Evolutionary conservation across 2,113 vertebrate species (phyloP).

Genomic region (Aptenodytes patagonicus): DNA sequence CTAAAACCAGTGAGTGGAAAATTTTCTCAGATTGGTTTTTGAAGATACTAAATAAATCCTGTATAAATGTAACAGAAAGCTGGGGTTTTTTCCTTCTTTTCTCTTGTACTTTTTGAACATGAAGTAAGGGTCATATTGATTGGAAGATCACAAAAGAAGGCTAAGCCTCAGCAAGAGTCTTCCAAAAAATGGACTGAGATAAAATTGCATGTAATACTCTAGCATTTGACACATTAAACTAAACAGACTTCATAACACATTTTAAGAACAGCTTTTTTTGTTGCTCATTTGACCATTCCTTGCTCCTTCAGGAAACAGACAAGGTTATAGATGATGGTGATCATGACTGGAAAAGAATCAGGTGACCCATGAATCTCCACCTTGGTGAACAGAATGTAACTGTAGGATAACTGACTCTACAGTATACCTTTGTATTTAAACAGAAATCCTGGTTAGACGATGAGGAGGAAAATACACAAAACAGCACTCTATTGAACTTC

Average conservation of each 20-base stretch:
- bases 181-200: constrained; percentile 61
- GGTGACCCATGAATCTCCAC: constrained; percentile 51
- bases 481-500: background rate
- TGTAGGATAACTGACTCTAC: background rate
- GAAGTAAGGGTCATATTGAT: constrained; percentile 71
- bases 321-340: constrained; percentile 55
- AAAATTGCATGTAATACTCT: constrained; percentile 62
- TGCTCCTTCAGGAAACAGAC: constrained; percentile 67
- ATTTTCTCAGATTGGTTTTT: constrained; percentile 92
- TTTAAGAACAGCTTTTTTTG: constrained; percentile 58
- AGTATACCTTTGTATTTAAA: background rate
- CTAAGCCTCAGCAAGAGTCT: constrained; percentile 73
- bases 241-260: constrained; percentile 60
- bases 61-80: constrained; percentile 78
- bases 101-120: constrained; percentile 67
- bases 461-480: background rate
- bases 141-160: constrained; percentile 76
- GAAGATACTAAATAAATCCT: constrained; percentile 87
- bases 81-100: constrained; percentile 44
- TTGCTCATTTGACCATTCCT: constrained; percentile 61
- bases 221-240: constrained; percentile 66
- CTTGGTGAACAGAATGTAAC: constrained; percentile 5
- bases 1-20: constrained; percentile 89
- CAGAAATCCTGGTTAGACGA: background rate
- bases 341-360: constrained; percentile 63